Evolutionary conservation across 2,797 vertebrate genomes (phyloP).

Genomic region (Enteromius mattozi): DNA sequence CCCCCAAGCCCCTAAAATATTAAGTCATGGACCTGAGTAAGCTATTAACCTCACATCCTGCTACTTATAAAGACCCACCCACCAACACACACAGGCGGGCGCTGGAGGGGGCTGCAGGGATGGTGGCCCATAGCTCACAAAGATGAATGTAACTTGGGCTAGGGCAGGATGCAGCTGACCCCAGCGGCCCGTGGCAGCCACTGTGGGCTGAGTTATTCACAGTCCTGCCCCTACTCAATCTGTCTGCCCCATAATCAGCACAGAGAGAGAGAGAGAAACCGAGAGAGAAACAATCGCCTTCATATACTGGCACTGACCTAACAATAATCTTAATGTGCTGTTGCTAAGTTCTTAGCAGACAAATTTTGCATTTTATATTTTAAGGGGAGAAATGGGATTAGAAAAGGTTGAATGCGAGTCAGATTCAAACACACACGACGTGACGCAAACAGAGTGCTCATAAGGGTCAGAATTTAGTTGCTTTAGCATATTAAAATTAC

Average conservation of each 20-base stretch:
- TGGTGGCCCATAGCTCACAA: constrained; percentile 62
- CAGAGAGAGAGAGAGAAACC: constrained; percentile 9
- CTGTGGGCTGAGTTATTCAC: constrained; percentile 75
- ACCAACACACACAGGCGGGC: constrained; percentile 18
- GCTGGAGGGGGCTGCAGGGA: constrained; percentile 46
- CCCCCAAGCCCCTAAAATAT: constrained; percentile 50
- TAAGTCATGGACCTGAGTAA: constrained; percentile 54
- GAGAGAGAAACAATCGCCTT: not conserved
- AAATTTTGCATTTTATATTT: not conserved
- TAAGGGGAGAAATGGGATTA: not conserved
- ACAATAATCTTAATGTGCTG: not conserved
- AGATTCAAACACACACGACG: not conserved
- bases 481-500: not conserved
- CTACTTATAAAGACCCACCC: constrained; percentile 42
- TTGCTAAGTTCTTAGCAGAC: not conserved
- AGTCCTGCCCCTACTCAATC: constrained; percentile 56
- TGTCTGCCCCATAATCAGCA: constrained; percentile 73
- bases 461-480: not conserved
- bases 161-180: constrained; percentile 64
- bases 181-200: constrained; percentile 72
- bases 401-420: not conserved
- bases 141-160: constrained; percentile 59
- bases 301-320: not conserved
- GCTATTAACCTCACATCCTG: constrained; percentile 55
- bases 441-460: not conserved